Evolutionary conservation across 2,888 invertebrate genomes (phyloP).

Genomic region (Lysandra coridon): DNA sequence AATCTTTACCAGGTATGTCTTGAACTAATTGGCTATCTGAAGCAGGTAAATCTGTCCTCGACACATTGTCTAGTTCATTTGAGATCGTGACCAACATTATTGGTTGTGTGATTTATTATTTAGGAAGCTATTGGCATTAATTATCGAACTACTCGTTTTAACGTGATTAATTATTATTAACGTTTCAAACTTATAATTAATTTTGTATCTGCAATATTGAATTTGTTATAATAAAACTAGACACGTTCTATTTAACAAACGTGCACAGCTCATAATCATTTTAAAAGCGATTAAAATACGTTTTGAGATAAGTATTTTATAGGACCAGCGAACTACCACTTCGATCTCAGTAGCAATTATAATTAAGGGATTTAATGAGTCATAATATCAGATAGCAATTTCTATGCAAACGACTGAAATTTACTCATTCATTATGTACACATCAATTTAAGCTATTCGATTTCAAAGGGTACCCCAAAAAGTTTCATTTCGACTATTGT

Average conservation of each 20-base stretch:
- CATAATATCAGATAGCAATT: not conserved
- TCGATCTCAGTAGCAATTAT: not conserved
- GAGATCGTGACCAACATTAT: slow-evolving; percentile 18
- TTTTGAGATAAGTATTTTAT: not conserved
- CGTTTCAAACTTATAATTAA: slow-evolving; percentile 27
- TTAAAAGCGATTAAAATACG: not conserved
- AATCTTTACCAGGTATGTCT: not conserved
- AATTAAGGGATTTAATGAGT: not conserved
- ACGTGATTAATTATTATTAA: slow-evolving; percentile 27
- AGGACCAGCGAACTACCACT: not conserved
- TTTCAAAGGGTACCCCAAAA: slow-evolving; percentile 45
- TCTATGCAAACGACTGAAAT: not conserved
- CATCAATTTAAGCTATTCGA: slow-evolving; percentile 3
- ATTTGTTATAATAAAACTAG: slow-evolving; percentile 28
- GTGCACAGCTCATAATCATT: not conserved
- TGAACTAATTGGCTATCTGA: slow-evolving; percentile 35
- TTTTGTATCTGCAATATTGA: slow-evolving; percentile 14
- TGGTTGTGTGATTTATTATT: slow-evolving; percentile 25
- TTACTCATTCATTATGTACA: slow-evolving; percentile 4
- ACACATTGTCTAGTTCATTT: slow-evolving; percentile 27
- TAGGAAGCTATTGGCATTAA: slow-evolving; percentile 30
- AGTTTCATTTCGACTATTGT: slow-evolving; percentile 57
- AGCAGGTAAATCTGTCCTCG: slow-evolving; percentile 28
- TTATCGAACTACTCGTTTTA: slow-evolving; percentile 24
- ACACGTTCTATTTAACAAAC: slow-evolving; percentile 5